These are phyloP conservation scores for Sebastes miniatus DNA, from an alignment of 2,797 vertebrate species.

Conservation along the genomic window DNA sequence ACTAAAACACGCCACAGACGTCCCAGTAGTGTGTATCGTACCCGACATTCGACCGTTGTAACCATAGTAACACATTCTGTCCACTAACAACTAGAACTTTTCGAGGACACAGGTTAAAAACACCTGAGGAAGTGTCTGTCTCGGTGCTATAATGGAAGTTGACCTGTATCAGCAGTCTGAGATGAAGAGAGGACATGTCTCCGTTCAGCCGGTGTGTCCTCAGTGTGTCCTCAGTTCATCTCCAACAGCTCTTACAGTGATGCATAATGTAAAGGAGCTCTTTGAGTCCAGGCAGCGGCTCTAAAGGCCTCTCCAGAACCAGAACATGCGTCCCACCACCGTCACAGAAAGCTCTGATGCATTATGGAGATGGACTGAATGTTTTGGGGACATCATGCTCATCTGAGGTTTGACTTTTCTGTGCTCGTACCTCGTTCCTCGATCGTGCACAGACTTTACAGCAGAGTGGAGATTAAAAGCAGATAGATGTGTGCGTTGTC, in stretches of 20 bases:
- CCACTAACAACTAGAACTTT: no score
- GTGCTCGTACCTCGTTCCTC: conserved; percentile 4
- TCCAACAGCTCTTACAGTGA: conserved; percentile 27
- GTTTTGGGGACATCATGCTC: not conserved
- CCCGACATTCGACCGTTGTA: no score
- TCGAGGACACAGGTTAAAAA: no score
- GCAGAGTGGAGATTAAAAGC: not conserved
- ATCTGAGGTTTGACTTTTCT: not conserved
- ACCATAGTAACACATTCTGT: no score
- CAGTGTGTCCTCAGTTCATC: not conserved
- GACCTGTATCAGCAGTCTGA: no score
- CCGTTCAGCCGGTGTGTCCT: not conserved
- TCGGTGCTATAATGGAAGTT: no score
- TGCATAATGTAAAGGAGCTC: conserved; percentile 45
- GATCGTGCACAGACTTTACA: not conserved
- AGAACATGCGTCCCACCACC: conserved; percentile 10
- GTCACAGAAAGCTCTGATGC: conserved; percentile 8
- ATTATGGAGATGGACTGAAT: conserved; percentile 43
- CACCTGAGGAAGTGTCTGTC: no score
- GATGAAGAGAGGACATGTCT: no score
- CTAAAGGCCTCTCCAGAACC: not conserved
- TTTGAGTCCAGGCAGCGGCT: not conserved
- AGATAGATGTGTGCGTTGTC: not conserved
- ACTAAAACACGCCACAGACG: no score
- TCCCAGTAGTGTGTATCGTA: no score